Evolutionary conservation across 2,888 invertebrate genomes (phyloP).

Genomic region (Yponomeuta cagnagella): DNA sequence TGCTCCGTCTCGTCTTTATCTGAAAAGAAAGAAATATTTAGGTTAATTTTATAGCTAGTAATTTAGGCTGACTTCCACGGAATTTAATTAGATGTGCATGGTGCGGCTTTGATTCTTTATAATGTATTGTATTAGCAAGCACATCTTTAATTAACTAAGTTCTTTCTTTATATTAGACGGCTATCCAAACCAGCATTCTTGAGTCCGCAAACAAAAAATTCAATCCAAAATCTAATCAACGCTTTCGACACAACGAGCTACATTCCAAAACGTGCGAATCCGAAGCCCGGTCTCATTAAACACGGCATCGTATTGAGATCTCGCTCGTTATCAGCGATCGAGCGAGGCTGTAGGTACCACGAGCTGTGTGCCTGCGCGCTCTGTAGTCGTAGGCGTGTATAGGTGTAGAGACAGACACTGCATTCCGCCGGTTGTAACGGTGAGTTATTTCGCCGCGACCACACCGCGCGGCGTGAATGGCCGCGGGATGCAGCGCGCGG

Average conservation of each 20-base stretch:
- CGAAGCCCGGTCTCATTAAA: neutral
- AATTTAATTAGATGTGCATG: no score
- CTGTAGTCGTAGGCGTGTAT: constrained; percentile 16
- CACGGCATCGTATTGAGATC: constrained; percentile 7
- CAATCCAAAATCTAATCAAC: neutral
- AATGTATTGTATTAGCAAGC: neutral
- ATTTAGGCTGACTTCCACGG: no score
- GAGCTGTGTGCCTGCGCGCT: constrained; percentile 23
- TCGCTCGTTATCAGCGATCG: constrained; percentile 37
- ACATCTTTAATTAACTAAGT: neutral
- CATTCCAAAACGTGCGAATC: neutral
- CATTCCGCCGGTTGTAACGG: constrained; percentile 39
- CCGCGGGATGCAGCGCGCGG: constrained; percentile 39
- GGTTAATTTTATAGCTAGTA: neutral
- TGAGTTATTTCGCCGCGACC: constrained; percentile 66
- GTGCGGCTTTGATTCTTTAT: neutral
- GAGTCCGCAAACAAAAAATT: neutral
- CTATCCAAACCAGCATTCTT: constrained; percentile 9
- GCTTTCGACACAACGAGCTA: neutral
- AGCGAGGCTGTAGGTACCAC: neutral
- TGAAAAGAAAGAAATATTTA: neutral
- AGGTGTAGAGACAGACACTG: neutral
- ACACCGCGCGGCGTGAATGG: constrained; percentile 66
- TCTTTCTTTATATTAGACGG: neutral
- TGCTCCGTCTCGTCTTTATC: neutral